Base-by-base conservation (phyloP, 2,888 invertebrate genomes). In the Nomada flava region DNA sequence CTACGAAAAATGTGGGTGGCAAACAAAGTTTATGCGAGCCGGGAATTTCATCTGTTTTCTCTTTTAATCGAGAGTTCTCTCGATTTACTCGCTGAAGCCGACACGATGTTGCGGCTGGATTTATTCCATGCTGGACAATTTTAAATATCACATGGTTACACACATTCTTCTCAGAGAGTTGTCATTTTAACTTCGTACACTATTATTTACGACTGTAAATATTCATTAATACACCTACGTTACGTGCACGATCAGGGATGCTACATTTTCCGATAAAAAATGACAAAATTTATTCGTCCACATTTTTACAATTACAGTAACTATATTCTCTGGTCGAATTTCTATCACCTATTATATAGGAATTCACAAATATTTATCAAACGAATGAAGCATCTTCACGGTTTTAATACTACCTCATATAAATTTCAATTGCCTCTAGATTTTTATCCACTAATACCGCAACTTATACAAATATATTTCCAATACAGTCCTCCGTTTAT, bases 61-160 rank as follows among this genome's bases (percentile, higher is more conserved):
- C 68, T 68, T 75, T 75, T 62, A 68, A 75, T 75, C 60, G 53
- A 3, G 23, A 59, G 29, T 62, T 26, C 53, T 13, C 59, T 60
- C 52, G 52, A 68, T 68, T 68, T 52, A 60, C 59, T 42, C 60
- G 65, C 3, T 11, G 11, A 42, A 20, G 18, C 44, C 36, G 44
- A n/a, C 47, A 9, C 2, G 29, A 5, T 52, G 26, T 20, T 57
- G 67, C 50, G 23, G 20, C 23, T 23, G 50, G 18, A 52, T 74
- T 67, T 67, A 74, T 67, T 52, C 15, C 42, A 7, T 13, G 59
- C 50, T 42, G 13, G 50, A 62, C 52, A 42, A 68, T 68, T 57
- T 68, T 75, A 68, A 75, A 68, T 62, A 75, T 75, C 68, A 10
- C 65, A 18, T 13, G 52, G 59, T 59, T 23, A 52, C 71, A 5